Percentiles rank a stretch among this genome's conserved stretches.
Evolutionary conservation across 2,797 vertebrate species (phyloP).

Genomic region (Rhynchonycteris naso): DNA sequence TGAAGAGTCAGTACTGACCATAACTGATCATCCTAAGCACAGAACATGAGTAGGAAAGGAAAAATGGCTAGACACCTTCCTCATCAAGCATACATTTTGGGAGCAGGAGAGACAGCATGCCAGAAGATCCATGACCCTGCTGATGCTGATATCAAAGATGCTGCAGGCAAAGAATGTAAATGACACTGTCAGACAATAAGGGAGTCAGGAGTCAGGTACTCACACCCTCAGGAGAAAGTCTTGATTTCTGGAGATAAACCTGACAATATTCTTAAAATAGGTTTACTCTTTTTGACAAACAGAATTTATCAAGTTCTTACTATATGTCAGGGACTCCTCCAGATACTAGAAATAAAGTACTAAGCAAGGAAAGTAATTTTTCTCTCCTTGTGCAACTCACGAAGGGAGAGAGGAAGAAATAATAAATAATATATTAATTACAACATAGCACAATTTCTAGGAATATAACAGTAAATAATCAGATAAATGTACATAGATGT

Average conservation of each 20-base stretch:
- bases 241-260: conserved; percentile 7
- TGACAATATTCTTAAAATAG: not conserved
- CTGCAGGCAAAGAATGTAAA: not conserved
- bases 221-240: not conserved
- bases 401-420: not conserved
- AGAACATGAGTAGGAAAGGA: not conserved
- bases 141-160: not conserved
- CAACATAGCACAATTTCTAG: not conserved
- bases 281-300: not conserved
- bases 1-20: not conserved
- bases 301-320: not conserved
- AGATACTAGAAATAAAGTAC: not conserved
- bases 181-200: not conserved
- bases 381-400: not conserved
- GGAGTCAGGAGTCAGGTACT: not conserved
- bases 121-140: not conserved
- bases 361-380: not conserved
- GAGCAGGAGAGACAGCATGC: not conserved
- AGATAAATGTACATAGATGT: not conserved
- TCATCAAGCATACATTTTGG: not conserved
- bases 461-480: not conserved
- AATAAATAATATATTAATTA: not conserved
- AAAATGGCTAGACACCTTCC: not conserved
- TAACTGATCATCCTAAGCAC: not conserved
- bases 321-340: not conserved